Percentiles rank a stretch among this genome's conserved stretches.
Conservation (phyloP, 2,797 vertebrate genomes). For the Etheostoma perlongum region DNA sequence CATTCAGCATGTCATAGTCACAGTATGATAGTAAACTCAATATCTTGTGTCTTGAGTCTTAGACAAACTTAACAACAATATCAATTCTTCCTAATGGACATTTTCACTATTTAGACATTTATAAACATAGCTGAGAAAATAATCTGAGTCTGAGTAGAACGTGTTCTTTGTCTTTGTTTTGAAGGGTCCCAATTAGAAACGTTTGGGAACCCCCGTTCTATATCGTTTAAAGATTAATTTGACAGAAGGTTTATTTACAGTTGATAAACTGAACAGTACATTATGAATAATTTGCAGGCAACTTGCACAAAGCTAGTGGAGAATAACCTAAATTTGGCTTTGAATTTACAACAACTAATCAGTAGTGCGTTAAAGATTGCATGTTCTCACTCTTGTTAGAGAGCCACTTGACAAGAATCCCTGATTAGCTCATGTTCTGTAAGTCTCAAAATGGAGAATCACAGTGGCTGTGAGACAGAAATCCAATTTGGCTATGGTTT, state of each 20-base stretch:
- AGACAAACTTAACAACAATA: neutral
- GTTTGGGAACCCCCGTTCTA: neutral
- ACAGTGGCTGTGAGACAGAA: neutral
- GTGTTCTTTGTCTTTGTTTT: neutral
- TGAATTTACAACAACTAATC: neutral
- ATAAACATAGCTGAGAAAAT: neutral
- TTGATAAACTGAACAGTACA: neutral
- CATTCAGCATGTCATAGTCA: too few species aligned
- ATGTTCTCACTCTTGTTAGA: neutral
- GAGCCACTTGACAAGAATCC: slow-evolving; percentile 16
- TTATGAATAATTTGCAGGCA: neutral
- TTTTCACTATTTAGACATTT: slow-evolving; percentile 1
- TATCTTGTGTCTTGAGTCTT: neutral
- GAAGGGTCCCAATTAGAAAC: neutral
- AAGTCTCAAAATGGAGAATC: neutral
- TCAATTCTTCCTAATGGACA: neutral
- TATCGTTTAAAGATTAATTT: neutral
- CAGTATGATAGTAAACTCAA: neutral
- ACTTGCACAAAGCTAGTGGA: neutral
- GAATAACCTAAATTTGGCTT: neutral
- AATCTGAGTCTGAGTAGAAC: neutral
- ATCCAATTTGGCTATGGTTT: neutral
- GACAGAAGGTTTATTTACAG: too few species aligned
- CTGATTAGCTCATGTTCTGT: neutral
- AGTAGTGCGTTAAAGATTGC: neutral